These are phyloP conservation scores for Stichopus chloronotus DNA, from an alignment of 35 echinoderm and acorn worm species.

Conservation along the genomic window DNA sequence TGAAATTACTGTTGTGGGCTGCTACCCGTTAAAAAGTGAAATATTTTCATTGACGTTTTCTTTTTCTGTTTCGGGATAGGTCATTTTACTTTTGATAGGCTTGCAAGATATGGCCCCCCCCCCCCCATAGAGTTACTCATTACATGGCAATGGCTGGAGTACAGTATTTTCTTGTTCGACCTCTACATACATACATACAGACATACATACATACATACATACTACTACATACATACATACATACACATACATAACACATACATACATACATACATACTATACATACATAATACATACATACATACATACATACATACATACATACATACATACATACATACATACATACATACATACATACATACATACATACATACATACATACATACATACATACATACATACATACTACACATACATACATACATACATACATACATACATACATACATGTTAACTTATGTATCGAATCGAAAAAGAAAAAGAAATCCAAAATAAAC, in stretches of 20 bases:
- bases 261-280: conserved; percentile 1
- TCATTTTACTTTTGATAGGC: too few species aligned
- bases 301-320: neutral
- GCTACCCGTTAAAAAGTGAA: too few species aligned
- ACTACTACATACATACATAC: neutral
- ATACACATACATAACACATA: neutral
- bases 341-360: conserved; percentile 5
- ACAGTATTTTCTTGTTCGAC: too few species aligned
- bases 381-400: conserved; percentile 1
- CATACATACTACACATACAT: neutral
- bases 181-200: too few species aligned
- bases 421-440: conserved; percentile 7
- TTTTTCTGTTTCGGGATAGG: too few species aligned
- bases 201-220: conserved; percentile 10
- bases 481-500: too few species aligned
- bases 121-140: too few species aligned
- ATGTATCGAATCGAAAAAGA: neutral
- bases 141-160: too few species aligned
- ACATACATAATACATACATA: conserved; percentile 7
- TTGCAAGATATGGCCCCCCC: too few species aligned
- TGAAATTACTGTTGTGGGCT: too few species aligned
- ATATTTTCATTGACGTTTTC: too few species aligned
- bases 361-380: conserved; percentile 2
- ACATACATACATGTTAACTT: neutral
- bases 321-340: too few species aligned